Evolutionary conservation across 1,140 invertebrate genomes (phyloP), one percentile per base, ranked within the genome.

Genomic region (Calosoma granatense): DNA sequence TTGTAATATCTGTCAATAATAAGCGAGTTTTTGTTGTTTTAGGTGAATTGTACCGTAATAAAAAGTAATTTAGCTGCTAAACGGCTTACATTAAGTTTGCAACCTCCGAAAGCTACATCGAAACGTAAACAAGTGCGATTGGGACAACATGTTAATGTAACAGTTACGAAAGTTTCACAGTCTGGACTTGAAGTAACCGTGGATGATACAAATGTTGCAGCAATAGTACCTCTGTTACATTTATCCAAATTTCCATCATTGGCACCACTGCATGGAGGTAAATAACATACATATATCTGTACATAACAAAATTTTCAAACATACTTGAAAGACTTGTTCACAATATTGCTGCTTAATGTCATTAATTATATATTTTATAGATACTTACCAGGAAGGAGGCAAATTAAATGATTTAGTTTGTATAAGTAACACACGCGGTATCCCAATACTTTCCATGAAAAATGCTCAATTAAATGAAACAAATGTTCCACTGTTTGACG

Each of bases 101-200:
- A 9, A 26, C 20, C 22, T 11, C 20, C 3, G 14, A 17, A 22
- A 30, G 12, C 20, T 12, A 19, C 17, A 9, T 53, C 6, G 15
- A 56, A 59, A 21, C 47, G 51, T 26, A 26, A 57, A 11, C 14
- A 1, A 22, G 59, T 15, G 59, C 59, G 64, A 57, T 59, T 65
- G 53, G 74, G 65, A 20, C 65, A 67, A 64, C 66, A 68, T 53
- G 66, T 70, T 55, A 65, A 64, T 41, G 64, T 66, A 22, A 67
- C 62, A 36, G 60, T 75, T 6, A 65, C 56, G 4, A 67, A 67
- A 43, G 57, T 61, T 6, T n/a, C 20, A 14, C 65, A 70, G 12
- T 62, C 67, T n/a, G 72, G 71, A 0, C 53, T 76, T 26, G 66
- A 72, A 58, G 63, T 76, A n/a, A 69, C 67, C 58, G 58, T 59